Evolutionary conservation across 2,888 invertebrate species (phyloP).

Genomic region (Nymphalis polychloros): DNA sequence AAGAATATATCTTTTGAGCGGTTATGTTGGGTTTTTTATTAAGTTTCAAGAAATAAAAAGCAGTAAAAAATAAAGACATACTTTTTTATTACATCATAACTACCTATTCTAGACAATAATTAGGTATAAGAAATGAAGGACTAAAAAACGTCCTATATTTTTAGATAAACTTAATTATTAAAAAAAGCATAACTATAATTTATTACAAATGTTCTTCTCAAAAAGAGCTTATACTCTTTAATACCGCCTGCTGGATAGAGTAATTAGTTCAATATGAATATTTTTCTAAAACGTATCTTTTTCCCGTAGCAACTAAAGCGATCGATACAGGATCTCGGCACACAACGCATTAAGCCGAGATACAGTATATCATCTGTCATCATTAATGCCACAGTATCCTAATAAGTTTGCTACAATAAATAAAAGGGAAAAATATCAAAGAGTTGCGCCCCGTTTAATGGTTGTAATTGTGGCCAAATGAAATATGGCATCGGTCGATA

Average conservation of each 20-base stretch:
- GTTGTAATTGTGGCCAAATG: slow-evolving; percentile 79
- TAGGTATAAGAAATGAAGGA: too few species aligned
- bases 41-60: background rate
- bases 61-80: background rate
- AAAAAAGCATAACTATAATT: too few species aligned
- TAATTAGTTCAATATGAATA: slow-evolving; percentile 49
- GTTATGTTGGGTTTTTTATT: background rate
- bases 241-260: slow-evolving; percentile 44
- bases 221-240: slow-evolving; percentile 2
- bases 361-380: slow-evolving; percentile 77
- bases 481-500: slow-evolving; percentile 69
- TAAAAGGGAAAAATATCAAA: slow-evolving; percentile 73
- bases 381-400: slow-evolving; percentile 79
- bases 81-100: too few species aligned
- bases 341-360: slow-evolving; percentile 67
- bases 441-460: slow-evolving; percentile 77
- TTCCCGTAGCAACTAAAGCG: slow-evolving; percentile 53
- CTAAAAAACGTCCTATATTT: too few species aligned
- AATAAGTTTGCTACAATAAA: slow-evolving; percentile 79
- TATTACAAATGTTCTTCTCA: background rate
- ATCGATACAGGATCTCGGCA: slow-evolving; percentile 57
- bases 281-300: slow-evolving; percentile 54
- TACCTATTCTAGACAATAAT: too few species aligned
- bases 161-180: too few species aligned
- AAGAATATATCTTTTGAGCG: background rate